Percentiles rank a stretch among this genome's conserved stretches.
Conservation (phyloP, 2,888 invertebrate species). For the Acronicta alni region DNA sequence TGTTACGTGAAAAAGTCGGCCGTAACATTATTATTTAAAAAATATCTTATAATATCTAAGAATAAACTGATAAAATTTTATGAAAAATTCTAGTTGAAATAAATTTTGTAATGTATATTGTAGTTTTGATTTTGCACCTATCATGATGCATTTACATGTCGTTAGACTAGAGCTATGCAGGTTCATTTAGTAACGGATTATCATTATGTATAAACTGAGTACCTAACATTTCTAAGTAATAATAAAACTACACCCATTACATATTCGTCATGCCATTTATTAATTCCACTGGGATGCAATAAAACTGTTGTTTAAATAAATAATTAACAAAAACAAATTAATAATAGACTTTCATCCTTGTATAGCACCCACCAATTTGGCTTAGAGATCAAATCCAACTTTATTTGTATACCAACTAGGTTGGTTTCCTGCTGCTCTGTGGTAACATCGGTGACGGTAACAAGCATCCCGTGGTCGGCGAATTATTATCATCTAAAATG, state of each 20-base stretch:
- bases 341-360: conserved; percentile 45
- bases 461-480: conserved; percentile 82
- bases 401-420: conserved; percentile 48
- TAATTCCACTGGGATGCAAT: conserved; percentile 44
- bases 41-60: conserved; percentile 63
- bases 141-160: conserved; percentile 7
- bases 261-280: conserved; percentile 47
- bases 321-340: conserved; percentile 53
- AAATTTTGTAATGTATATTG: conserved; percentile 81
- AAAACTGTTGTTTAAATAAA: conserved; percentile 53
- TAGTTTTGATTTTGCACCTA: conserved; percentile 59
- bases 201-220: background rate
- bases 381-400: conserved; percentile 38
- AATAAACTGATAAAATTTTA: conserved; percentile 75
- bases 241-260: conserved; percentile 3
- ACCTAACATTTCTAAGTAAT: too few relatives aligned
- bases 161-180: conserved; percentile 14
- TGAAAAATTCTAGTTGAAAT: conserved; percentile 81
- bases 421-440: conserved; percentile 70
- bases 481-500: conserved; percentile 80
- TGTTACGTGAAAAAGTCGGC: conserved; percentile 52
- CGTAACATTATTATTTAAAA: conserved; percentile 50
- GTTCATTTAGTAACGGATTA: conserved; percentile 9
- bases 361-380: conserved; percentile 61
- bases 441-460: conserved; percentile 90